Conservation (phyloP, 2,888 invertebrate species). For the Elmis aenea region DNA sequence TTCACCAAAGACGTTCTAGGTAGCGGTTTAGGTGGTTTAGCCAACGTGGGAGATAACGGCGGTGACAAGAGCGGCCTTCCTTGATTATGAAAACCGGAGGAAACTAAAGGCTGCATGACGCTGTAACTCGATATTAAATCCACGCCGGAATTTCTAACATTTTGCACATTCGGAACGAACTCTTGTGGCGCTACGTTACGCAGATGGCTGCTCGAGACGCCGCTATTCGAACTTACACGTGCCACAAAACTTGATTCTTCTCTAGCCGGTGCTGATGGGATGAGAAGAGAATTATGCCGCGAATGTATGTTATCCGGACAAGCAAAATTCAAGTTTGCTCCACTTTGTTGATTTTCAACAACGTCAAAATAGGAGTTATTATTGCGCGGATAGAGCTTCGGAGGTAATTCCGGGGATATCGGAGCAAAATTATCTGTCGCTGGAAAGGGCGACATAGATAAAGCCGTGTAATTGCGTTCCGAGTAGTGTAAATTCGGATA, state of each 20-base stretch:
- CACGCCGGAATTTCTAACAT: conserved; percentile 23
- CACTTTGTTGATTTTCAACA: conserved; percentile 8
- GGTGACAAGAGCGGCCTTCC: conserved; percentile 7
- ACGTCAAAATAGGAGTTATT: too few relatives aligned
- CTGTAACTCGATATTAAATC: conserved; percentile 30
- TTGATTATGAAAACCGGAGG: conserved; percentile 22
- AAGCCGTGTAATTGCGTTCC: too few relatives aligned
- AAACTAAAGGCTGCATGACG: conserved; percentile 18
- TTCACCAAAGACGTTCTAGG: conserved; percentile 11
- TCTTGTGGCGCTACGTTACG: conserved; percentile 1
- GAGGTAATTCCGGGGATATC: conserved; percentile 2
- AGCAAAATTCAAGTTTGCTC: conserved; percentile 2
- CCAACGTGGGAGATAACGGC: conserved; percentile 8
- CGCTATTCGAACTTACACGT: not conserved
- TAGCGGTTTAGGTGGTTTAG: conserved; percentile 21
- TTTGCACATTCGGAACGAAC: conserved; percentile 6
- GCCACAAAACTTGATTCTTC: conserved; percentile 7
- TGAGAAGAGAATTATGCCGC: conserved; percentile 5
- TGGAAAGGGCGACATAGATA: too few relatives aligned
- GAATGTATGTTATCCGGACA: conserved; percentile 5
- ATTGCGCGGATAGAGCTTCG: conserved; percentile 6
- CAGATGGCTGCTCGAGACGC: not conserved
- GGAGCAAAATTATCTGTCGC: conserved; percentile 2
- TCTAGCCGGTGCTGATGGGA: conserved; percentile 4
- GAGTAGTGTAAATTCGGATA: conserved; percentile 23